Conservation (phyloP, 2,888 invertebrate species). For the Parochlus steinenii region DNA sequence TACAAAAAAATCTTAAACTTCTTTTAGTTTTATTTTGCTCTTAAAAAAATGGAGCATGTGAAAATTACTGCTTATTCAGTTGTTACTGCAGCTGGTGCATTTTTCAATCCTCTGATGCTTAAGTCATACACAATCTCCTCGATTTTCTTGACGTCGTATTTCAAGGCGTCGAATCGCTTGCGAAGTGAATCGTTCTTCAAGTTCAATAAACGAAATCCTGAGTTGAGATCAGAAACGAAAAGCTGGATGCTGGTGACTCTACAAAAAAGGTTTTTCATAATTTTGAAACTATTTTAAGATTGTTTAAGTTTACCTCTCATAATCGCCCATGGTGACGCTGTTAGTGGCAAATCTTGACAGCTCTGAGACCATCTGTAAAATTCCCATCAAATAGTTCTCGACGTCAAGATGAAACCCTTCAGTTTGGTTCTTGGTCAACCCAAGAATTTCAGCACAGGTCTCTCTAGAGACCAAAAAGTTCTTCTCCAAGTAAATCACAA, state of each 20-base stretch:
- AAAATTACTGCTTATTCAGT: too few relatives aligned
- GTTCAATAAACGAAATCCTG: constrained; percentile 77
- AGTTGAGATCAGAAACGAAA: constrained; percentile 74
- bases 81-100: background rate
- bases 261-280: too few relatives aligned
- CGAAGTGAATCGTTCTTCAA: constrained; percentile 78
- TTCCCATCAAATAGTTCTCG: constrained; percentile 77
- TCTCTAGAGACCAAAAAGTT: constrained; percentile 53
- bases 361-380: constrained; percentile 69
- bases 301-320: constrained; percentile 64
- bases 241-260: constrained; percentile 21
- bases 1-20: too few relatives aligned
- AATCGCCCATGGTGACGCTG: constrained; percentile 71
- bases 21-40: too few relatives aligned
- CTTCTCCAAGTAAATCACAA: constrained; percentile 64
- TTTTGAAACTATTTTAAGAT: too few relatives aligned
- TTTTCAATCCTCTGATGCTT: constrained; percentile 55
- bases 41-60: too few relatives aligned
- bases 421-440: constrained; percentile 49
- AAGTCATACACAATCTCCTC: constrained; percentile 84
- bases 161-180: constrained; percentile 71
- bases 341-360: constrained; percentile 71
- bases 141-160: constrained; percentile 87
- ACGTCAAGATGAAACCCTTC: constrained; percentile 80
- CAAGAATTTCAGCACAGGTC: constrained; percentile 59